Base-by-base conservation (phyloP, 2,888 invertebrate genomes). In the Tuta absoluta region DNA sequence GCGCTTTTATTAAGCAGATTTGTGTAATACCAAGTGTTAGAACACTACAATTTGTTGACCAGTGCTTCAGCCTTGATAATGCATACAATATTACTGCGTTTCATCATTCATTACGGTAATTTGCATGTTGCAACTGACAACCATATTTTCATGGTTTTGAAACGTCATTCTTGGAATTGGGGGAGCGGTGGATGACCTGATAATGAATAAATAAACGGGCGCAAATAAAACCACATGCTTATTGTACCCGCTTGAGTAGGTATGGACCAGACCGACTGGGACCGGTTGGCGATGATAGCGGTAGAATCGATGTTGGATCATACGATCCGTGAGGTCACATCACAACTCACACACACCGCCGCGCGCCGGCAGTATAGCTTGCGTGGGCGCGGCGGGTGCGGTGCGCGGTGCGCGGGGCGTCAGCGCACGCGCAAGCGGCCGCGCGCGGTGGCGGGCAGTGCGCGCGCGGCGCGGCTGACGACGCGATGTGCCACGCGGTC, bases 401-500 rank as follows among this genome's bases (percentile, higher is more conserved):
- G 38, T 48, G 57, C 11, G 62, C 14, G 63, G 21, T 41, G 57
- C 21, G 62, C 17, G 49, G 41, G 56, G 45, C 59, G 63, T 58
- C 45, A 61, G 33, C 65, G 14, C 62, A 59, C 49, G 61, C 60
- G 58, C 45, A 60, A 14, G 62, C 23, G 65, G 60, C 48, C 59
- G 63, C 10, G 48, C 60, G 21, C 61, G 66, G 48, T 21, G 51
- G 51, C 21, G 48, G 12, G 63, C 63, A 59, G 62, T 63, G 53
- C 37, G 61, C 19, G 63, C 23, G 65, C 65, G 62, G 51, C 62
- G 62, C 51, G 28, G 64, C 75, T 76, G 80, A 67, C 71, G 71
- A 63, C 82, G 83, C 72, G 73, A 89, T 89, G 89, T 89, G 89
- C 75, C 87, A 89, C 84, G 86, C 89, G 72, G 83, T 90, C 72